Base-by-base conservation (phyloP, 2,797 vertebrate genomes). In the Ptychobarbus kaznakovi region DNA sequence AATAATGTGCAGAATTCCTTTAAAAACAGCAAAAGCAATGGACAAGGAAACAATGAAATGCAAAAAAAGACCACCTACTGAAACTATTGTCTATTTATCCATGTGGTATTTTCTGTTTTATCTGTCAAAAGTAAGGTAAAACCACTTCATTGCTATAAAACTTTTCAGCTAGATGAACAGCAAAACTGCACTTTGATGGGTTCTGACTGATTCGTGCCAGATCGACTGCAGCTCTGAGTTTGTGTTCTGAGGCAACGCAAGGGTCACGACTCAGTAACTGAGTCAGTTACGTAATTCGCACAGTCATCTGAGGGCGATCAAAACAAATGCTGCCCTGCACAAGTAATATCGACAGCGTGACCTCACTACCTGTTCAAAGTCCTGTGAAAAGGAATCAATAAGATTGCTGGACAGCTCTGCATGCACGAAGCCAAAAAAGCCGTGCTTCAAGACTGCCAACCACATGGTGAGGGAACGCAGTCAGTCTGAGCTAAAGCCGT, bases 291-390 rank as follows among this genome's bases (percentile, higher is more conserved):
- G 20, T 77, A 85, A 81, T 49, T 44, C 86, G 44, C 18, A 0
- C 78, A 51, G 86, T 84, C 77, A 81, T 84, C 82, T 63, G 63
- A 80, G 83, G 86, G 40, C 70, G 18, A 76, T 84, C 82, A 70
- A 85, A 76, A 77, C 32, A 84, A 77, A 63, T 20, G 28, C 38
- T 73, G 49, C n/a, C 58, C 70, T n/a, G 66, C 22, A 75, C 68
- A 25, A 51, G 42, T 35, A 70, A 51, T 28, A 51, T 65, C 32
- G 13, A 61, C 49, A 20, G 56, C 42, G 16, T 49, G 44, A 40
- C 25, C 66, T 51, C 20, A 68, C 81, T 40, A 84, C 56, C 56
- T 80, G 46, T 66, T 68, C 51, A 76, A 87, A 75, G 76, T 70
- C 70, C 69, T 84, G 12, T 16, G 56, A 53, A 83, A 53, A 68